Conservation (phyloP, 2,113 vertebrate species). For the Ginglymostoma cirratum region DNA sequence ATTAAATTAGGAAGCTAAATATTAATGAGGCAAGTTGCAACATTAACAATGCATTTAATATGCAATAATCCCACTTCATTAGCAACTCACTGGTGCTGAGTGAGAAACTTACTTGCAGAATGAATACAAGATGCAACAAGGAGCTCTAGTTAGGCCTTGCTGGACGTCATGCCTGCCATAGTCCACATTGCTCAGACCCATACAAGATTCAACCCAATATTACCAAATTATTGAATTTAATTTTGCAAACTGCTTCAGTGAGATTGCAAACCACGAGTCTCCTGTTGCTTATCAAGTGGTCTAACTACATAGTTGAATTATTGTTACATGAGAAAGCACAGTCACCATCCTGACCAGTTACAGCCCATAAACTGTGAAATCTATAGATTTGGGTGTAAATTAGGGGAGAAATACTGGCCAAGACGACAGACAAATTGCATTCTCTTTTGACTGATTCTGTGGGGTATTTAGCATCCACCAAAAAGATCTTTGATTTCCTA, state of each 20-base stretch:
- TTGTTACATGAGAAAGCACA: not conserved
- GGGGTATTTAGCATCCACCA: not conserved
- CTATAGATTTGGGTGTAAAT: not conserved
- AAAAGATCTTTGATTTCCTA: not conserved
- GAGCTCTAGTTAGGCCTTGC: no score
- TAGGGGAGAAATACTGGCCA: not conserved
- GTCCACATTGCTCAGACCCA: no score
- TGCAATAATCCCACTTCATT: no score
- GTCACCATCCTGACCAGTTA: not conserved
- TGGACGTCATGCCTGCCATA: no score
- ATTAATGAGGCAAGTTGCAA: no score
- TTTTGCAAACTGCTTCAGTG: not conserved
- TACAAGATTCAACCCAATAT: not conserved
- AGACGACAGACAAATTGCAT: not conserved
- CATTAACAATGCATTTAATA: no score
- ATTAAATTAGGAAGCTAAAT: no score
- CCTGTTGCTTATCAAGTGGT: not conserved
- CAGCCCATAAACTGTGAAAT: not conserved
- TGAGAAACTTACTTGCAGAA: no score
- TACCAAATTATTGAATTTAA: not conserved
- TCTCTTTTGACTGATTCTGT: not conserved
- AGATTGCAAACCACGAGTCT: not conserved
- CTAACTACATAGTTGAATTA: not conserved
- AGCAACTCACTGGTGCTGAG: no score
- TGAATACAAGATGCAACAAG: no score